phyloP scores from a whole-genome alignment of 2,113 vertebrate genomes.

The Glaucomys volans region DNA sequence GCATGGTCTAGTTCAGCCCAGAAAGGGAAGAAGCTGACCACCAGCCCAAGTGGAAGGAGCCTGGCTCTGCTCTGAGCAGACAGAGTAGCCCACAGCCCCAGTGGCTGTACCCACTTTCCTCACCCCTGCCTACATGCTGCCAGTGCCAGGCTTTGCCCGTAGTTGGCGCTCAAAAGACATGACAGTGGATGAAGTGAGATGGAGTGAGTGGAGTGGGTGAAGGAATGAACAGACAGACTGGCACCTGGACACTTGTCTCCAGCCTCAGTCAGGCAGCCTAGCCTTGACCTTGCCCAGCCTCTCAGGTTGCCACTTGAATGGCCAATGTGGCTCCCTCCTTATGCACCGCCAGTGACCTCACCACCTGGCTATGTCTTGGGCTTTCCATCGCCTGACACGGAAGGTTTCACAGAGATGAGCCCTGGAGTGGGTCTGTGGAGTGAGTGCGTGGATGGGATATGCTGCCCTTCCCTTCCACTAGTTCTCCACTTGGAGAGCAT shows the following conservation, averaged over 20 bases:
- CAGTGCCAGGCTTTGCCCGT: background rate
- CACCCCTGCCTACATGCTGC: accelerated
- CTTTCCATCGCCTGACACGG: accelerated
- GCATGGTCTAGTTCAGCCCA: background rate
- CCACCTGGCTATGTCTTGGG: accelerated
- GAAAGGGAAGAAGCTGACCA: background rate
- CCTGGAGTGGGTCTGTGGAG: background rate
- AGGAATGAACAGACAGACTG: background rate
- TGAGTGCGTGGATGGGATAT: too few species aligned
- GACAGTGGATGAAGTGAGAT: too few species aligned
- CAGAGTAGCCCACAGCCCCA: accelerated
- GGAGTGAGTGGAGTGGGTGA: background rate
- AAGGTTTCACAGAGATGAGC: background rate
- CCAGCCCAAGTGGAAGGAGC: background rate
- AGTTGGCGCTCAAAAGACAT: background rate
- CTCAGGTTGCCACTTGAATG: background rate
- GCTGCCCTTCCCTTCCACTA: background rate
- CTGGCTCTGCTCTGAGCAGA: background rate
- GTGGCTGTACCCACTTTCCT: accelerated
- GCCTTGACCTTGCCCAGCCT: background rate
- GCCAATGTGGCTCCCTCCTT: background rate
- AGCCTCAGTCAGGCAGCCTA: background rate
- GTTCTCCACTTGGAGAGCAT: background rate
- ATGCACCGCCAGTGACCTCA: background rate
- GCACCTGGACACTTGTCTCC: background rate